phyloP scores from a whole-genome alignment of 1,140 invertebrate species.

The Neotoxoptera formosana region DNA sequence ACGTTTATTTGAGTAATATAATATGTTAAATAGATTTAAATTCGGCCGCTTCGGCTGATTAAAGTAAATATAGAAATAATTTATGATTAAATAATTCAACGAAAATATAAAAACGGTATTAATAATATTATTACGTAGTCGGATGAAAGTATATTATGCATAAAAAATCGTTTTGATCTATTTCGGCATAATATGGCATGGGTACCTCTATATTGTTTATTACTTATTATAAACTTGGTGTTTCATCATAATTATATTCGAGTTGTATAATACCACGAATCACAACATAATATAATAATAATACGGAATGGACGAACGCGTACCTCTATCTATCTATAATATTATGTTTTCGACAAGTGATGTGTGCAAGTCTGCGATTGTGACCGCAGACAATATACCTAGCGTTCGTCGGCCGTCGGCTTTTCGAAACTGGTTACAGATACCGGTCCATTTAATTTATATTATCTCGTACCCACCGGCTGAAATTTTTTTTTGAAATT shows the following conservation, averaged over 20 bases:
- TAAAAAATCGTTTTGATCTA: neutral
- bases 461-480: neutral
- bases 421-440: conserved; percentile 10
- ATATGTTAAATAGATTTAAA: neutral
- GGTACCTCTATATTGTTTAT: neutral
- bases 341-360: neutral
- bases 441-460: conserved; percentile 11
- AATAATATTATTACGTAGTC: neutral
- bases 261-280: neutral
- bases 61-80: neutral
- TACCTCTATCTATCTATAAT: neutral
- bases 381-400: neutral
- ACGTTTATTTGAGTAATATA: too few species aligned
- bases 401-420: neutral
- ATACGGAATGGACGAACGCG: neutral
- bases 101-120: neutral
- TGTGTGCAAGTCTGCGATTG: neutral
- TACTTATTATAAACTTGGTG: neutral
- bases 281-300: neutral
- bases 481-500: conserved; percentile 11
- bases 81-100: neutral
- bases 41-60: neutral
- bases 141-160: neutral
- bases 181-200: neutral
- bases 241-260: conserved; percentile 11